Evolutionary conservation across 2,888 invertebrate species (phyloP), one percentile per base, ranked within the genome.

Genomic region (Keiferia lycopersicella): DNA sequence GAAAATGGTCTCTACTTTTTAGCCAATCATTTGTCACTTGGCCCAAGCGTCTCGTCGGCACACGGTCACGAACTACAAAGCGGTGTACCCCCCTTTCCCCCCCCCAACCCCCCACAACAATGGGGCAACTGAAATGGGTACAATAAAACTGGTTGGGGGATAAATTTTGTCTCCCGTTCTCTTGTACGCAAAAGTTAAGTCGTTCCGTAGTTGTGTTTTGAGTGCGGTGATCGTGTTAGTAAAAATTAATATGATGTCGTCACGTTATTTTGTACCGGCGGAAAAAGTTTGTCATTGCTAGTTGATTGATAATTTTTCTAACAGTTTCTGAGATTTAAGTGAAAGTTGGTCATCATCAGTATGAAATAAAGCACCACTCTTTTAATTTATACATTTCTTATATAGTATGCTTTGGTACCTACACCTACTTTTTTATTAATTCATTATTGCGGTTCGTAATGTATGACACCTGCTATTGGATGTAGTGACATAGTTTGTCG

Each of bases 161-260:
- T 66, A 64, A 66, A 66, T 66, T 66, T 64, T 66, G 66, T 66
- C 66, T 64, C 66, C 18, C 8, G 39, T 22, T 39, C 61, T 39
- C 61, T 48, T 34, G 61, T 34, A 50, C 18, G 50, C 26, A 61
- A 61, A 61, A 61, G 50, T 48, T 61, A 48, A 34, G 50, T 34
- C 50, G 30, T 61, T 61, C 22, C 30, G 34, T 61, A 48, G 34
- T 50, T 50, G 30, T 30, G 34, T 30, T 48, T 50, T 16, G 20
- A 39, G 41, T 45, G 20, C 18, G n/a, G 59, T 38, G 58, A 39
- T 34, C 51, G 56, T 56, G 18, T 56, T 26, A 56, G 16, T 16
- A 56, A 56, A 56, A 56, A 56, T 34, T 30, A 30, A 30, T 53
- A 34, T n/a, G 14, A 1, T n/a, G n/a, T 51, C 22, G 51, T 51